Evolutionary conservation across 2,797 vertebrate species (phyloP).

Genomic region (Todus mexicanus): DNA sequence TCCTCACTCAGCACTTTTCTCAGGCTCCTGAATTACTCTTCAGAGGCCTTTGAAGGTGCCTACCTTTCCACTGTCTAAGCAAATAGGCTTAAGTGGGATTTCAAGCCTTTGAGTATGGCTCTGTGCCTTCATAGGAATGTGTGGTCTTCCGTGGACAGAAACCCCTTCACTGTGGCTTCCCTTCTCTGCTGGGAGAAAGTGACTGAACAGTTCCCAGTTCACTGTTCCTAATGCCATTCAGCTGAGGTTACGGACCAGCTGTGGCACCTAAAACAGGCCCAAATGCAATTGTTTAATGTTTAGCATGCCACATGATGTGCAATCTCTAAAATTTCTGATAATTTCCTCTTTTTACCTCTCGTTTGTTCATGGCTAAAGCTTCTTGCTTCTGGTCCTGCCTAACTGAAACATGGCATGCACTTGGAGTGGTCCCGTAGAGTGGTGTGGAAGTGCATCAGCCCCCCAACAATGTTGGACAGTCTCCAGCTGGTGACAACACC

Average conservation of each 20-base stretch:
- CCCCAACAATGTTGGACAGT: not conserved
- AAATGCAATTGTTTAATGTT: not conserved
- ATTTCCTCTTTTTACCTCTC: not conserved
- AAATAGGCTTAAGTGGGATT: constrained; percentile 29
- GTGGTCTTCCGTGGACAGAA: not conserved
- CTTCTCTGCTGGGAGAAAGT: not conserved
- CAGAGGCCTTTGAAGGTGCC: not conserved
- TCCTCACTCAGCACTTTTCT: not conserved
- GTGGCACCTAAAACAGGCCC: not conserved
- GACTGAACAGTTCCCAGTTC: not conserved
- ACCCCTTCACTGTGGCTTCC: not conserved
- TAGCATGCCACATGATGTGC: rapidly evolving
- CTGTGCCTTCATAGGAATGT: not conserved
- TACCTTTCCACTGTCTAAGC: constrained; percentile 27
- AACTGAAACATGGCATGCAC: not conserved
- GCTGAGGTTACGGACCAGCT: not conserved
- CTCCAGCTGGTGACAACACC: not conserved
- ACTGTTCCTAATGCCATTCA: not conserved
- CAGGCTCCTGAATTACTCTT: not conserved
- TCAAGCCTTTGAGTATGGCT: not conserved
- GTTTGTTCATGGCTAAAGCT: not conserved
- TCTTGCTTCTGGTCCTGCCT: not conserved
- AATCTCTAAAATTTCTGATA: not conserved
- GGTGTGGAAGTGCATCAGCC: not conserved
- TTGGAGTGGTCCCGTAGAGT: not conserved